These are phyloP conservation scores for Chrysaora quinquecirrha DNA, from an alignment of 30 jellyfish, hydroid and myxozoan genomes.

Conservation along the genomic window DNA sequence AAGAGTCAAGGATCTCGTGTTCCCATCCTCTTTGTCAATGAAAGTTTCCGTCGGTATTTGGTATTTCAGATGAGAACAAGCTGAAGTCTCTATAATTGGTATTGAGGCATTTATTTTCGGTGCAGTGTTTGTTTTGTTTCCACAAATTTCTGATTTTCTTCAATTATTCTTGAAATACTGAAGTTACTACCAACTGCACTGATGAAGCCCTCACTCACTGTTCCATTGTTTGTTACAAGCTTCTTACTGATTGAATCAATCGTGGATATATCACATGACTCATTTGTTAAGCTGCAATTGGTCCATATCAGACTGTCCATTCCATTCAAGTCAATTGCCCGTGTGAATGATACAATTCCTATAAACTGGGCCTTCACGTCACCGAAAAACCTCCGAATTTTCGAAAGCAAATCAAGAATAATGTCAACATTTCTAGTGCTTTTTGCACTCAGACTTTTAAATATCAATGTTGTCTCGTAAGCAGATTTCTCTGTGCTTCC, in stretches of 20 bases:
- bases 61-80: conserved; percentile 46
- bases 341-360: conserved; percentile 22
- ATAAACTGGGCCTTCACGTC: conserved; percentile 1
- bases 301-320: conserved; percentile 21
- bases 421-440: conserved; percentile 7
- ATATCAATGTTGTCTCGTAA: conserved; percentile 8
- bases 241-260: not conserved
- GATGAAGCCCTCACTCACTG: not conserved
- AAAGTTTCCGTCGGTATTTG: conserved; percentile 62
- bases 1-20: conserved; percentile 38
- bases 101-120: conserved; percentile 10
- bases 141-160: conserved; percentile 25
- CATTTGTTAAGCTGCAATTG: conserved; percentile 38
- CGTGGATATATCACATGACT: conserved; percentile 8
- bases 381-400: conserved; percentile 7
- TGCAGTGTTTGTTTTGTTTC: conserved; percentile 14
- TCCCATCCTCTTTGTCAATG: conserved; percentile 72
- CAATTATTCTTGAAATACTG: conserved; percentile 9
- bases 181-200: conserved; percentile 21
- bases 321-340: conserved; percentile 25
- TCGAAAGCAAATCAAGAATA: conserved; percentile 5
- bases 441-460: not conserved
- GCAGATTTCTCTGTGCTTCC: conserved; percentile 38
- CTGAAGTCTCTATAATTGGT: conserved; percentile 17
- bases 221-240: conserved; percentile 17